Conservation (phyloP, 2,113 vertebrate genomes). For the Cyanoliseus patagonus region DNA sequence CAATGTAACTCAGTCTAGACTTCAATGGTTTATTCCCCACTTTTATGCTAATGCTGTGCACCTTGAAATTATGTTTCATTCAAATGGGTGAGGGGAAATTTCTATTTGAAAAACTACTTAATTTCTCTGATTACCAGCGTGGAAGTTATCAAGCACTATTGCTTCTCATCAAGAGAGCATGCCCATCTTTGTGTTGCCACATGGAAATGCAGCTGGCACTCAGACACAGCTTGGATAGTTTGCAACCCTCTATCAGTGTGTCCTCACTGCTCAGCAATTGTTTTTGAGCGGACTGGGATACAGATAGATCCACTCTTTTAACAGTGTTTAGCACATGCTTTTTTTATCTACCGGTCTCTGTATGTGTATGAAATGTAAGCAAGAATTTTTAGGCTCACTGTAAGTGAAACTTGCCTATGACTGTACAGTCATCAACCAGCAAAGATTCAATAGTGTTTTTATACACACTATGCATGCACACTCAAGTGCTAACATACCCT, state of each 20-base stretch:
- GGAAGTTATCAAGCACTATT: neutral
- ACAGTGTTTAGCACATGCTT: neutral
- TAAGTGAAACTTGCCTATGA: neutral
- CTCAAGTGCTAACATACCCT: neutral
- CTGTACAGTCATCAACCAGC: neutral
- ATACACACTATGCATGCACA: neutral
- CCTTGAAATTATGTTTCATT: neutral
- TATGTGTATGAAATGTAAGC: fast-evolving
- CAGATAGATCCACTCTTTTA: neutral
- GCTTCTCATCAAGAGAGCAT: neutral
- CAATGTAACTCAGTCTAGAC: neutral
- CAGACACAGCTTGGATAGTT: neutral
- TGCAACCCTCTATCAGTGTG: neutral
- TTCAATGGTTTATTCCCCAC: neutral
- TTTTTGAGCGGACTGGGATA: neutral
- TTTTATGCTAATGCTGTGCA: neutral
- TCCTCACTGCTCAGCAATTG: neutral
- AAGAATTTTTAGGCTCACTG: neutral
- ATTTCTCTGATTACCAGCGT: neutral
- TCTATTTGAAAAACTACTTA: neutral
- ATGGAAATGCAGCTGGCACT: neutral
- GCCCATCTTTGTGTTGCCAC: neutral
- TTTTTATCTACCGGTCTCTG: neutral
- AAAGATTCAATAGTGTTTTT: neutral
- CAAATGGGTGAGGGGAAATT: neutral